Evolutionary conservation across 2,113 vertebrate genomes (phyloP), one percentile per base, ranked within the genome.

Genomic region (Ariopsis seemanni): DNA sequence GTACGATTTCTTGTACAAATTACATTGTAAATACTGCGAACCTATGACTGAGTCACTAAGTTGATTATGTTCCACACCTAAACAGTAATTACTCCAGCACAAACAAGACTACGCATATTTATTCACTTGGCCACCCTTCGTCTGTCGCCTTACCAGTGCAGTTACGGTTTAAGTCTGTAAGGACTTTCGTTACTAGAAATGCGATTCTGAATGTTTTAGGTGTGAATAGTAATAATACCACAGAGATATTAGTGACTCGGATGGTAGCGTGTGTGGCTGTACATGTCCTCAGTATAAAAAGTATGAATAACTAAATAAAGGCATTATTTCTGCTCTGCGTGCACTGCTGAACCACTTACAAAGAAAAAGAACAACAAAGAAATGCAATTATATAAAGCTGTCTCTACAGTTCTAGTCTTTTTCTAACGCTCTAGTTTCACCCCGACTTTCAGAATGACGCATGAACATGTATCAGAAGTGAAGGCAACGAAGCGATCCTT

Each of bases 401-500:
- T 78, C 67, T 60, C 42, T 83, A 52, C 69, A 77, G 81, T 67
- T 27, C 82, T 55, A 27, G 10, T 84, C 71, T 67, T 67, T 67
- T 83, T 86, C 34, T 42, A 53, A 63, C 22, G 48, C 52, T 55
- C 60, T 55, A 34, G 57, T 82, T 62, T 65, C 82, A 22, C 57
- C 30, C 48, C 0, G 82, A 84, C 71, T 67, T 87, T 83, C 20
- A 67, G 86, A 77, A 78, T 34, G 75, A 84, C 57, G 72, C 89
- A 74, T 50, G 82, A 71, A 65, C 58, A 58, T 69, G 69, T n/a
- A 48, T 89, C 50, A 60, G 63, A n/a, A 86, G 84, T 93, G 94
- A 95, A 95, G 94, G 95, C 91, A 96, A 94, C 94, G 42, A 89
- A 93, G 96, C 96, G 96, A 97, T 96, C 96, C 97, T 97, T 96